phyloP scores from a whole-genome alignment of 2,888 invertebrate species.

The Tholera decimalis region DNA sequence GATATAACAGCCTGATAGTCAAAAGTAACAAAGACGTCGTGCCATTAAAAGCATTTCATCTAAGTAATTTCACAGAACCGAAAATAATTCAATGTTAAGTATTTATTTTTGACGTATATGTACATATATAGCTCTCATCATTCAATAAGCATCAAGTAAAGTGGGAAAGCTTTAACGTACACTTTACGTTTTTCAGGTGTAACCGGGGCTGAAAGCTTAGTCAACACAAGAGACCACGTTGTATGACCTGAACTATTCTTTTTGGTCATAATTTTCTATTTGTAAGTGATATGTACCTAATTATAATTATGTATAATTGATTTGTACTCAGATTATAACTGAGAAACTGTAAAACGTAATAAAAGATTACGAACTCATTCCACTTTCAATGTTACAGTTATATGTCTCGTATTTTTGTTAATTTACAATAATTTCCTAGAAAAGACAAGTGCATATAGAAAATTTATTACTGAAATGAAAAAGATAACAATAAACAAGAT shows the following conservation, averaged over 20 bases:
- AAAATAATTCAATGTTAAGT: constrained; percentile 33
- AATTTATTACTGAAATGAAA: too few species aligned
- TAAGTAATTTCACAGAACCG: constrained; percentile 32
- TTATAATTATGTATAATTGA: constrained; percentile 25
- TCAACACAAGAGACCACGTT: constrained; percentile 77
- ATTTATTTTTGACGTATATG: constrained; percentile 20
- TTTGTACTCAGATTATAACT: constrained; percentile 45
- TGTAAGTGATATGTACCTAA: constrained; percentile 31
- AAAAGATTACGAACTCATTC: constrained; percentile 29
- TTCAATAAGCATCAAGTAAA: constrained; percentile 21
- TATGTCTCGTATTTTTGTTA: background rate
- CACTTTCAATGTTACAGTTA: constrained; percentile 3
- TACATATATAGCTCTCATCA: constrained; percentile 3
- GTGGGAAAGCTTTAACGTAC: constrained; percentile 20
- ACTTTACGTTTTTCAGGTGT: constrained; percentile 72
- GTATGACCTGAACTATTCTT: constrained; percentile 61
- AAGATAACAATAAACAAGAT: background rate
- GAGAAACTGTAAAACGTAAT: constrained; percentile 18
- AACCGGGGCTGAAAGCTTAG: constrained; percentile 78
- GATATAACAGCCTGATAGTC: constrained; percentile 11
- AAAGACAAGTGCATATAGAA: too few species aligned
- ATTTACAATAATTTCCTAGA: background rate
- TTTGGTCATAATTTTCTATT: constrained; percentile 9
- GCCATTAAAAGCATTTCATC: constrained; percentile 31
- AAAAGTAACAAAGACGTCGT: background rate